phyloP scores from a whole-genome alignment of 2,797 vertebrate genomes.

The Mormyrops boulengeri region DNA sequence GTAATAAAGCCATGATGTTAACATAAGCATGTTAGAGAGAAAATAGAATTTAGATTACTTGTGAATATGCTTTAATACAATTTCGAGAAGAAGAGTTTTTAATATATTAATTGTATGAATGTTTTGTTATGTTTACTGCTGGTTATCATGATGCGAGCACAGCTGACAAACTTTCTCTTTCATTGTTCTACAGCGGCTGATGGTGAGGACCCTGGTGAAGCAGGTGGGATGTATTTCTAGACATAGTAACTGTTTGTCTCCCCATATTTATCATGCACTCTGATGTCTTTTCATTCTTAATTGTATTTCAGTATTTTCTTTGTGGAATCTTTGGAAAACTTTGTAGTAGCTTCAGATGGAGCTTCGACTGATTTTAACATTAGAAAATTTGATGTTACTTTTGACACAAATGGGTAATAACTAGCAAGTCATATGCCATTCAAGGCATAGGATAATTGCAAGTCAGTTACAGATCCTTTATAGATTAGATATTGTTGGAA shows the following conservation, averaged over 20 bases:
- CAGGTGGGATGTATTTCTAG: constrained; percentile 61
- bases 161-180: constrained; percentile 24
- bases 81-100: not conserved
- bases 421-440: not conserved
- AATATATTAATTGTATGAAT: not conserved
- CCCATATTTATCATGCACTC: constrained; percentile 7
- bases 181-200: constrained; percentile 61
- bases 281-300: not conserved
- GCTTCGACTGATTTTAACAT: not conserved
- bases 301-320: constrained; percentile 17
- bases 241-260: constrained; percentile 43
- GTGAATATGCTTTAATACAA: not conserved
- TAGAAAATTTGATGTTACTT: not conserved
- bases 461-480: not conserved
- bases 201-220: constrained; percentile 68
- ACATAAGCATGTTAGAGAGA: not conserved
- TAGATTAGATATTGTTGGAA: not conserved
- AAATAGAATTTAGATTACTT: not conserved
- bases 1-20: not conserved
- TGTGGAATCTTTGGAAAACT: constrained; percentile 6
- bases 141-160: not conserved
- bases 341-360: not conserved
- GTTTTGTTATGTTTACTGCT: not conserved
- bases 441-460: not conserved
- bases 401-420: not conserved